phyloP scores from a whole-genome alignment of 2,888 invertebrate species.

The Exephanes ischioxanthus region DNA sequence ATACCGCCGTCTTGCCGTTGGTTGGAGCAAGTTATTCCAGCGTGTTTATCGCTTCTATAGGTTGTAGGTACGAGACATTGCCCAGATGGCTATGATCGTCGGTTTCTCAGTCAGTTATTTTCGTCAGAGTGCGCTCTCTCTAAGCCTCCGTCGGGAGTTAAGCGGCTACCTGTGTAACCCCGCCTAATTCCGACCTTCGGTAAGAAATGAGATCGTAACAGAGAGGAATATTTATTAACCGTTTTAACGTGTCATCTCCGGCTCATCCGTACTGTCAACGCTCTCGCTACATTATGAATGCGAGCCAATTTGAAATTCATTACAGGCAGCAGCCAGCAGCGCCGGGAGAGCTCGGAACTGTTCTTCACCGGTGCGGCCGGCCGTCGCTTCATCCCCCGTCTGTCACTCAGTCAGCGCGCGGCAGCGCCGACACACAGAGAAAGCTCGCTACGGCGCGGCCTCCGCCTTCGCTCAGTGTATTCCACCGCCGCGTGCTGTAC shows the following conservation, averaged over 20 bases:
- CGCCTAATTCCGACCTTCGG: slow-evolving; percentile 67
- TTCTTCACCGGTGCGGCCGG: slow-evolving; percentile 67
- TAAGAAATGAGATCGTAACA: slow-evolving; percentile 42
- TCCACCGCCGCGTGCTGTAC: slow-evolving; percentile 62
- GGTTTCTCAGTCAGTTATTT: slow-evolving; percentile 77
- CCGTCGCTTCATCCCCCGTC: slow-evolving; percentile 70
- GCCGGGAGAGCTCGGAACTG: slow-evolving; percentile 49
- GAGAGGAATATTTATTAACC: slow-evolving; percentile 76
- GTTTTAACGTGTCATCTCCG: slow-evolving; percentile 83
- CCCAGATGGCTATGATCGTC: slow-evolving; percentile 79
- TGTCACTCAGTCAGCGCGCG: slow-evolving; percentile 67
- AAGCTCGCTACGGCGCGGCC: neutral
- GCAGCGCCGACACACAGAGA: slow-evolving; percentile 34
- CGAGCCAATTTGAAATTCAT: slow-evolving; percentile 84
- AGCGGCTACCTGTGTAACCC: slow-evolving; percentile 65
- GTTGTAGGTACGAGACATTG: slow-evolving; percentile 81
- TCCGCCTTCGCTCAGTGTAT: neutral
- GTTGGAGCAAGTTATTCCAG: slow-evolving; percentile 24
- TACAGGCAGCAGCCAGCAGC: slow-evolving; percentile 75
- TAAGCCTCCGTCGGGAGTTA: slow-evolving; percentile 56
- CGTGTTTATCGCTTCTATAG: slow-evolving; percentile 69
- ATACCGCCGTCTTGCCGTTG: slow-evolving; percentile 26
- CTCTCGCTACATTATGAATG: slow-evolving; percentile 82
- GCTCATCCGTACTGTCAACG: slow-evolving; percentile 81
- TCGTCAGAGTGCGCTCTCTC: slow-evolving; percentile 69